Base-by-base conservation (phyloP, 2,888 invertebrate genomes). In the Eupithecia centaureata region DNA sequence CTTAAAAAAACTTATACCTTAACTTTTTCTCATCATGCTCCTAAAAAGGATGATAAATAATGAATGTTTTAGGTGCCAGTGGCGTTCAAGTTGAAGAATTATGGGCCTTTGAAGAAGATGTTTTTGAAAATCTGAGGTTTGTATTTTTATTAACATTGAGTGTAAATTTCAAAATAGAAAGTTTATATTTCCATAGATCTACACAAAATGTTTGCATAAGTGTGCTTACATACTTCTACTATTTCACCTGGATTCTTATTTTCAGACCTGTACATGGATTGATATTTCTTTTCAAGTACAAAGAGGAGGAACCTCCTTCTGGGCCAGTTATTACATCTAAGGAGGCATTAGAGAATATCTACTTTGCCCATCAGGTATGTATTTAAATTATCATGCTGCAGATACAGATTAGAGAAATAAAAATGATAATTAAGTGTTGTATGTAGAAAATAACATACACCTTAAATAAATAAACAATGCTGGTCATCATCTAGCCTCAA, bases 81-180 rank as follows among this genome's bases (percentile, higher is more conserved):
- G 99, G 99, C 15, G 97, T 97, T 0, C 99, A 99, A 91, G 99
- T 99, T 0, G 99, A 99, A 94, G 99, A 99, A 94, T 92, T 99
- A 76, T 99, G 98, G 97, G 97, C 97, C 77, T 95, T 99, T 75
- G 99, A 99, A 83, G 95, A 96, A 67, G 96, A 97, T 54, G 96
- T 96, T 57, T 98, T 99, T 87, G 96, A 97, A 82, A 95, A 96
- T 84, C 91, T 99, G 60, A 97, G 97, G 98, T 98, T 15, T 25
- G 54, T 38, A n/a, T 28, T 18, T 35, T 61, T 27, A 30, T 30
- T n/a, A 10, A 13, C n/a, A n/a, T n/a, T n/a, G n/a, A 15, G 27
- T 27, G 15, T 52, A 15, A 4, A 25, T 18, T 2, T 38, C n/a
- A 22, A 22, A 42, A 22, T 42, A 18, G 18, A 18, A 42, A 18